Percentiles rank a stretch among this genome's conserved stretches.
Conservation (phyloP, 2,113 vertebrate genomes). For the Prietella phreatophila region DNA sequence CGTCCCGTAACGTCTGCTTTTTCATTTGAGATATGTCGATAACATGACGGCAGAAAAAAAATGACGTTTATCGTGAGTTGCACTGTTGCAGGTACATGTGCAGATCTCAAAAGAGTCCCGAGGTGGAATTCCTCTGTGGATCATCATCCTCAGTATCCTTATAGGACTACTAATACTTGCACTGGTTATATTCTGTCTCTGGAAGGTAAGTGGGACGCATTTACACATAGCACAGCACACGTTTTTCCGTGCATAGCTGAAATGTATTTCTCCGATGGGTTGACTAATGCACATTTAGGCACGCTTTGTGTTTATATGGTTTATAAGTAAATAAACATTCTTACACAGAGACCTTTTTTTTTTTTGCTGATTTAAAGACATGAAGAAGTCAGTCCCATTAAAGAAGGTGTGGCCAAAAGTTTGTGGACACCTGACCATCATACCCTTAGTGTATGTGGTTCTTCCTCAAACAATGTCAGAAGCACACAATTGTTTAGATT, state of each 20-base stretch:
- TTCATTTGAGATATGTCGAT: background rate
- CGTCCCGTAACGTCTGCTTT: background rate
- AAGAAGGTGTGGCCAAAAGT: background rate
- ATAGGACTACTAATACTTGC: conserved; percentile 88
- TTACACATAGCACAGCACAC: background rate
- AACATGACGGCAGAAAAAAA: background rate
- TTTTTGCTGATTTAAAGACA: background rate
- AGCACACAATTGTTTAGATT: background rate
- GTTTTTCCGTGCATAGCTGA: background rate
- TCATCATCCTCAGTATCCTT: conserved; percentile 89
- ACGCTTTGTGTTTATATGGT: background rate
- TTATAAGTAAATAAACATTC: background rate
- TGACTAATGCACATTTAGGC: background rate
- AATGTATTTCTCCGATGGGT: too few relatives aligned
- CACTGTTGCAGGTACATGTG: conserved; percentile 77
- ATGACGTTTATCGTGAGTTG: background rate
- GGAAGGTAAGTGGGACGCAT: conserved; percentile 84
- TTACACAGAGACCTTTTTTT: background rate
- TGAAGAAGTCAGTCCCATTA: background rate
- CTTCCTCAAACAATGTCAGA: background rate
- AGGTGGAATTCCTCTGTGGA: conserved; percentile 86
- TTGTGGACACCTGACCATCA: background rate
- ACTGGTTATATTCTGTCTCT: conserved; percentile 88
- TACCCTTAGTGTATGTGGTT: background rate
- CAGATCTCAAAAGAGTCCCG: conserved; percentile 85